Evolutionary conservation across 2,797 vertebrate species (phyloP).

Genomic region (Bryconaethiops microstoma): DNA sequence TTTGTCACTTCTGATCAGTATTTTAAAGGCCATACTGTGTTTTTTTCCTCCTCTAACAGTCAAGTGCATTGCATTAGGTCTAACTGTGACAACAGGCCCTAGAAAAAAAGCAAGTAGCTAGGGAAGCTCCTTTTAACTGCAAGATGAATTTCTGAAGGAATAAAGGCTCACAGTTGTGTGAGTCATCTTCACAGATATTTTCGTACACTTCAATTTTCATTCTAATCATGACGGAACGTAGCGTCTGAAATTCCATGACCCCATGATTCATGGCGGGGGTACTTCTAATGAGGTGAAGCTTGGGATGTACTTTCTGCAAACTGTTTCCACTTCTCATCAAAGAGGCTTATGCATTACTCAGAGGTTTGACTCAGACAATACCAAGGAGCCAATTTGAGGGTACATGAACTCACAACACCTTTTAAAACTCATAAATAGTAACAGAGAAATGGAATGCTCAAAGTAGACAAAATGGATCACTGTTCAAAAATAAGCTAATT

Average conservation of each 20-base stretch:
- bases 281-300: conserved; percentile 32
- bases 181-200: conserved; percentile 39
- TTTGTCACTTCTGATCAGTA: conserved; percentile 49
- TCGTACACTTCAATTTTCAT: conserved; percentile 19
- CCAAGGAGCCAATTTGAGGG: neutral
- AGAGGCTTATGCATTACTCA: conserved; percentile 28
- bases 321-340: conserved; percentile 14
- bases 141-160: conserved; percentile 10
- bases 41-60: conserved; percentile 12
- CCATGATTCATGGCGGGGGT: conserved; percentile 36
- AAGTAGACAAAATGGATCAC: conserved; percentile 3
- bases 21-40: conserved; percentile 33
- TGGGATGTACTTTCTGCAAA: conserved; percentile 34
- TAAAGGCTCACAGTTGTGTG: conserved; percentile 27
- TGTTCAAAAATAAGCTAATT: conserved; percentile 5
- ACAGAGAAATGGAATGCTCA: conserved; percentile 15
- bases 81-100: conserved; percentile 22
- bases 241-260: conserved; percentile 34
- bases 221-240: conserved; percentile 33
- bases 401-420: conserved; percentile 16
- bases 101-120: conserved; percentile 23
- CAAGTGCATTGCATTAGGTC: conserved; percentile 21
- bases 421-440: conserved; percentile 28
- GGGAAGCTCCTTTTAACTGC: conserved; percentile 26
- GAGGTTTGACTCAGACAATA: conserved; percentile 37